phyloP scores from a whole-genome alignment of 2,888 invertebrate species.

The Sinohyriopsis cumingii region DNA sequence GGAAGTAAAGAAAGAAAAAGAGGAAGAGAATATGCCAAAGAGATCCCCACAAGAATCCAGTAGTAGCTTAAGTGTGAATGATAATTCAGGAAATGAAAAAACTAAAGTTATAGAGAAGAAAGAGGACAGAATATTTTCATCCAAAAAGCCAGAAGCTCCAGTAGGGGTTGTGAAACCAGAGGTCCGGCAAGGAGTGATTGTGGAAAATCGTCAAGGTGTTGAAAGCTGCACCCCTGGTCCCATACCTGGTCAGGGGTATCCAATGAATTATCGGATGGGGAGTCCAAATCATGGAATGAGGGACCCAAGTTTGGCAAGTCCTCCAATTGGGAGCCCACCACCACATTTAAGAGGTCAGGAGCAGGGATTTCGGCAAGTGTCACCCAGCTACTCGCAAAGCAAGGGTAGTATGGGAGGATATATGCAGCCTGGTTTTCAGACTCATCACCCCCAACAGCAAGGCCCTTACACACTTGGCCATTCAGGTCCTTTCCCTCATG shows the following conservation, averaged over 20 bases:
- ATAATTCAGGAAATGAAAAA: conserved; percentile 11
- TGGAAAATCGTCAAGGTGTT: conserved; percentile 32
- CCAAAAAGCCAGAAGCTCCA: conserved; percentile 38
- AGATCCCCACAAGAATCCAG: no score
- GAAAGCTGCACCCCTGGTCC: conserved; percentile 12
- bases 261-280: conserved; percentile 9
- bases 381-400: neutral
- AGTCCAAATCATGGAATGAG: conserved; percentile 36
- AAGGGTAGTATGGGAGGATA: conserved; percentile 13
- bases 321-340: conserved; percentile 5
- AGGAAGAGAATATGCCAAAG: no score
- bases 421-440: conserved; percentile 18
- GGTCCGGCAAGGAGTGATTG: conserved; percentile 38
- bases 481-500: conserved; percentile 8
- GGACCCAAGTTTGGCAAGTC: conserved; percentile 32
- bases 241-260: conserved; percentile 10
- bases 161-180: conserved; percentile 42
- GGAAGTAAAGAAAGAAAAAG: no score
- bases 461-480: conserved; percentile 11
- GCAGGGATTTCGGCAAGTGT: no score
- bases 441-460: conserved; percentile 8
- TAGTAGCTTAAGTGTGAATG: neutral
- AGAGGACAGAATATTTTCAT: conserved; percentile 33
- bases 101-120: conserved; percentile 17
- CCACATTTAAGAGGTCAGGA: no score